Percentiles rank a stretch among this genome's conserved stretches.
Evolutionary conservation across 2,888 invertebrate species (phyloP).

Genomic region (Xanthia icteritia): DNA sequence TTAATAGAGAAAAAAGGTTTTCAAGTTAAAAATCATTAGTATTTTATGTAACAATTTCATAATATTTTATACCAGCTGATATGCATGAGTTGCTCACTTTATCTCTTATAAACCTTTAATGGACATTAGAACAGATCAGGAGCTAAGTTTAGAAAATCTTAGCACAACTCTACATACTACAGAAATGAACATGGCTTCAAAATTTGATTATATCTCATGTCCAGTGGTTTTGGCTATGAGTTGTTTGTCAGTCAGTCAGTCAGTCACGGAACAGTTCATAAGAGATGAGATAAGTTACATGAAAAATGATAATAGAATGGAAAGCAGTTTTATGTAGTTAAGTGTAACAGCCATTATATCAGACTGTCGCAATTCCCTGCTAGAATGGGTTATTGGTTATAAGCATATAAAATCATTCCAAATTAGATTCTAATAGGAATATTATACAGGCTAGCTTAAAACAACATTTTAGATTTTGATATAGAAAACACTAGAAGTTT

Average conservation of each 20-base stretch:
- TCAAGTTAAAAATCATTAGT: not conserved
- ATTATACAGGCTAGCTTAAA: not conserved
- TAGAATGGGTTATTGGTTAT: not conserved
- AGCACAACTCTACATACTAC: not conserved
- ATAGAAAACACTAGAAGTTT: not conserved
- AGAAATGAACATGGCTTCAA: not conserved
- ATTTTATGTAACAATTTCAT: constrained; percentile 15
- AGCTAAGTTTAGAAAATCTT: not conserved
- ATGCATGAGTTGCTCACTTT: not conserved
- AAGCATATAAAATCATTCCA: too few species aligned
- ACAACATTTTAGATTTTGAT: not conserved
- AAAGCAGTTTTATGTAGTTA: not conserved
- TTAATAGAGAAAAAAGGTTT: not conserved
- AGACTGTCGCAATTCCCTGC: not conserved
- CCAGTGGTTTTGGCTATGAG: not conserved
- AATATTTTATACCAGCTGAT: not conserved
- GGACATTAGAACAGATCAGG: not conserved
- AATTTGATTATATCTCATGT: not conserved
- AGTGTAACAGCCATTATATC: not conserved
- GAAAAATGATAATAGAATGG: not conserved
- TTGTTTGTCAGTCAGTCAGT: not conserved
- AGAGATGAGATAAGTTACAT: not conserved
- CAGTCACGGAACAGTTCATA: not conserved
- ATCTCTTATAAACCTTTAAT: not conserved
- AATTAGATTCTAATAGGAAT: constrained; percentile 33